Conservation (phyloP, 2,888 invertebrate species). For the Dynastes grantii region DNA sequence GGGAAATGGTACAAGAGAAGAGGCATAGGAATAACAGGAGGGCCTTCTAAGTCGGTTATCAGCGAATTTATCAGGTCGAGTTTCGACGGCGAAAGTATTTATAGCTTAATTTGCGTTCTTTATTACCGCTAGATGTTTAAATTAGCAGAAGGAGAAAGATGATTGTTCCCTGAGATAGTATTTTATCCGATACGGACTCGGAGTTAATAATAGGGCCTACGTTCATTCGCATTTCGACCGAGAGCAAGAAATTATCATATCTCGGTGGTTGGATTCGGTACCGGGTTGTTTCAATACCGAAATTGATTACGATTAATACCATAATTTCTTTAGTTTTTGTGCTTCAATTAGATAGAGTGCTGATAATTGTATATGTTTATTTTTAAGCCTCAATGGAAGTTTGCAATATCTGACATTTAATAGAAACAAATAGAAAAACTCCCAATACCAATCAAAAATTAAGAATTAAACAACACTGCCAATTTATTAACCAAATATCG, state of each 20-base stretch:
- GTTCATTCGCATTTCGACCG: constrained; percentile 26
- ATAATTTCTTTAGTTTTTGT: constrained; percentile 3
- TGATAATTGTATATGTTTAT: not conserved
- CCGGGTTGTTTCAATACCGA: not conserved
- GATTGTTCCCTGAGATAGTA: constrained; percentile 55
- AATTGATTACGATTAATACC: constrained; percentile 13
- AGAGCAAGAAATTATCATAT: constrained; percentile 38
- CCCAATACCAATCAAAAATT: too few species aligned
- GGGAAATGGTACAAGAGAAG: not conserved
- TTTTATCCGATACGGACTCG: constrained; percentile 35
- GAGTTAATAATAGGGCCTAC: constrained; percentile 31
- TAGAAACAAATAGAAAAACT: too few species aligned
- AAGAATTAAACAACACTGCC: too few species aligned
- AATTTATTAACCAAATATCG: too few species aligned
- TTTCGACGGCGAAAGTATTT: constrained; percentile 69
- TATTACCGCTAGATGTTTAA: constrained; percentile 65
- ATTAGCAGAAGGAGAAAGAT: constrained; percentile 60
- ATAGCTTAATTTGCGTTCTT: constrained; percentile 68
- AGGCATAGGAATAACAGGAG: constrained; percentile 43
- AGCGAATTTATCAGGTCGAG: constrained; percentile 66
- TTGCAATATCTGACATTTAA: too few species aligned
- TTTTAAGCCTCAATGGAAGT: too few species aligned
- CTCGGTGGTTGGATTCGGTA: constrained; percentile 2
- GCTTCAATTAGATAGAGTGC: not conserved
- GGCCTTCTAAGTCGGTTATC: constrained; percentile 56